Evolutionary conservation across 2,797 vertebrate genomes (phyloP).

Genomic region (Malacoctenus gilli): DNA sequence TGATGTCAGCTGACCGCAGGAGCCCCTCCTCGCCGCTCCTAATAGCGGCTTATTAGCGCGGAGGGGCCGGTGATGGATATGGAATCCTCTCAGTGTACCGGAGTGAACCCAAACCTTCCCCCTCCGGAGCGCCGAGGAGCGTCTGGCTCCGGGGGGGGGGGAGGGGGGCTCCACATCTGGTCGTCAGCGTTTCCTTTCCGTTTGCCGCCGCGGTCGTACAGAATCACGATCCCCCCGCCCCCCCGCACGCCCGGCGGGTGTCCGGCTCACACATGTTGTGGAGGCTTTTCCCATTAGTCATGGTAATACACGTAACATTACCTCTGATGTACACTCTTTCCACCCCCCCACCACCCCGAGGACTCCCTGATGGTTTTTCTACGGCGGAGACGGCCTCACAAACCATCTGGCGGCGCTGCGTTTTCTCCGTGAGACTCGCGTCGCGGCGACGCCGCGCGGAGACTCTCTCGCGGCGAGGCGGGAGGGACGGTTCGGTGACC

Average conservation of each 20-base stretch:
- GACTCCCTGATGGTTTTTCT: conserved; percentile 42
- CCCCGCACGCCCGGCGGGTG: conserved; percentile 45
- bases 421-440: conserved; percentile 13
- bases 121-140: conserved; percentile 26
- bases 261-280: conserved; percentile 51
- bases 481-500: no score
- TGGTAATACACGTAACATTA: conserved; percentile 42
- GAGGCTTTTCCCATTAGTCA: conserved; percentile 68
- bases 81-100: conserved; percentile 36
- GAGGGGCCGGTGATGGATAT: conserved; percentile 24
- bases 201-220: conserved; percentile 40
- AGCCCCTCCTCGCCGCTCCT: no score
- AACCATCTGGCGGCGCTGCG: conserved; percentile 20
- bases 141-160: conserved; percentile 34
- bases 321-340: conserved; percentile 56
- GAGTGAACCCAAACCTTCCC: conserved; percentile 21
- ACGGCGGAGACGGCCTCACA: conserved; percentile 16
- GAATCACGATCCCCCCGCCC: conserved; percentile 48
- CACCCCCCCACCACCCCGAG: conserved; percentile 2
- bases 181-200: conserved; percentile 55
- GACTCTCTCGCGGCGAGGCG: conserved; percentile 16
- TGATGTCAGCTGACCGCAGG: no score
- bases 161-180: conserved; percentile 69
- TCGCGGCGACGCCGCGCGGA: not conserved
- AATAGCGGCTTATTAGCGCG: conserved; percentile 50